These are phyloP conservation scores for Patella pellucida DNA, from an alignment of 2,888 invertebrate genomes.

Conservation along the genomic window DNA sequence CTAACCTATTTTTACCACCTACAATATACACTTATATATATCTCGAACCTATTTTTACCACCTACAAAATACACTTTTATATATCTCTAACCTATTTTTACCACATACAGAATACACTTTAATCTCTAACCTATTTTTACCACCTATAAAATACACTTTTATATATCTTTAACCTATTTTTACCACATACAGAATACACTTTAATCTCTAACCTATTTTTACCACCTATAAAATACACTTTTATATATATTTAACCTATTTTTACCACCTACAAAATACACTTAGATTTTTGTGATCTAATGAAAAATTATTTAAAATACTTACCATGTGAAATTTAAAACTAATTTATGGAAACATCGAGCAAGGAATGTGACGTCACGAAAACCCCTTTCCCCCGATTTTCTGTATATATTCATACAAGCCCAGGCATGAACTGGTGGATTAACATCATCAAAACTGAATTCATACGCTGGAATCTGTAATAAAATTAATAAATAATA, in stretches of 20 bases:
- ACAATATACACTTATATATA: neutral
- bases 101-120: too few species aligned
- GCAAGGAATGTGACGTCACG: constrained; percentile 66
- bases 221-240: too few species aligned
- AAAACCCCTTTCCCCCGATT: constrained; percentile 49
- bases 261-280: too few species aligned
- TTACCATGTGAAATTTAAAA: constrained; percentile 70
- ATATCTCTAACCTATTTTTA: neutral
- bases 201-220: neutral
- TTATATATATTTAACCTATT: too few species aligned
- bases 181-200: constrained; percentile 66
- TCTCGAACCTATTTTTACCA: constrained; percentile 57
- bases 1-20: neutral
- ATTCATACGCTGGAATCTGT: constrained; percentile 71
- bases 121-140: too few species aligned
- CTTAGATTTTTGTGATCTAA: too few species aligned
- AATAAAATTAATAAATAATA: constrained; percentile 1
- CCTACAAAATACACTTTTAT: constrained; percentile 48
- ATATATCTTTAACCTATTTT: constrained; percentile 25
- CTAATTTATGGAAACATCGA: constrained; percentile 67
- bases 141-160: too few species aligned
- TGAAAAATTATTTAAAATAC: constrained; percentile 16
- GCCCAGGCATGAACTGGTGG: constrained; percentile 71
- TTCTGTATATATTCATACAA: constrained; percentile 60
- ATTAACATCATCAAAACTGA: constrained; percentile 70